Conservation (phyloP, 2,888 invertebrate genomes). For the Drosophila helvetica region DNA sequence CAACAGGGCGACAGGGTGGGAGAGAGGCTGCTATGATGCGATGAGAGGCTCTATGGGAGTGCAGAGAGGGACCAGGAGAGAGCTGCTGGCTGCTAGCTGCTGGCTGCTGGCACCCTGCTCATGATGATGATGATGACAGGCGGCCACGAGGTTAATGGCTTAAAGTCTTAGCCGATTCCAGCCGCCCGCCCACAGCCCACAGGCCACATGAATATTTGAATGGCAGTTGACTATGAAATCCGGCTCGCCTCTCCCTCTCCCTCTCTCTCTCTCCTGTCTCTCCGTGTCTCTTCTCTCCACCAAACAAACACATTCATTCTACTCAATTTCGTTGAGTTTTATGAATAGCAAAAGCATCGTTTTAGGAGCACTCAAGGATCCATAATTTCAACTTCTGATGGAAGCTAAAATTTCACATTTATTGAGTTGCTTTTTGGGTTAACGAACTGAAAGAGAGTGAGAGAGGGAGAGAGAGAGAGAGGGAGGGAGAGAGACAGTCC, state of each 20-base stretch:
- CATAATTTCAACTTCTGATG: constrained; percentile 23
- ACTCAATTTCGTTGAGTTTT: constrained; percentile 30
- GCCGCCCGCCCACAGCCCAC: not conserved
- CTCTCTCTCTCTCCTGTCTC: too few species aligned
- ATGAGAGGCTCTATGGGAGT: not conserved
- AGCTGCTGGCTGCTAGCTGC: constrained; percentile 5
- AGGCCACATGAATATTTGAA: constrained; percentile 45
- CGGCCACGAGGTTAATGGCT: constrained; percentile 58
- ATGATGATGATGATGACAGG: constrained; percentile 37
- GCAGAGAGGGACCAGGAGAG: not conserved
- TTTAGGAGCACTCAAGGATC: constrained; percentile 30
- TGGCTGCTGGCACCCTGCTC: constrained; percentile 7
- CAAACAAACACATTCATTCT: constrained; percentile 8
- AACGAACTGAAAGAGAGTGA: constrained; percentile 21
- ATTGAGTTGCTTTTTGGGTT: constrained; percentile 33
- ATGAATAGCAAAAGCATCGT: constrained; percentile 17
- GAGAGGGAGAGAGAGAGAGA: not conserved
- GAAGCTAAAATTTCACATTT: constrained; percentile 37
- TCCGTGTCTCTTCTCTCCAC: not conserved
- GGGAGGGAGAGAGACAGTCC: not conserved
- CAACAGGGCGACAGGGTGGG: constrained; percentile 23
- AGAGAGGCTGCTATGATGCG: constrained; percentile 1
- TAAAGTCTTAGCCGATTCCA: constrained; percentile 49
- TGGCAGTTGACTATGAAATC: constrained; percentile 49
- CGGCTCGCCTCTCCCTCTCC: constrained; percentile 7